Evolutionary conservation across 30 jellyfish, hydroid and myxozoan species (phyloP).

Genomic region (Chrysaora quinquecirrha): DNA sequence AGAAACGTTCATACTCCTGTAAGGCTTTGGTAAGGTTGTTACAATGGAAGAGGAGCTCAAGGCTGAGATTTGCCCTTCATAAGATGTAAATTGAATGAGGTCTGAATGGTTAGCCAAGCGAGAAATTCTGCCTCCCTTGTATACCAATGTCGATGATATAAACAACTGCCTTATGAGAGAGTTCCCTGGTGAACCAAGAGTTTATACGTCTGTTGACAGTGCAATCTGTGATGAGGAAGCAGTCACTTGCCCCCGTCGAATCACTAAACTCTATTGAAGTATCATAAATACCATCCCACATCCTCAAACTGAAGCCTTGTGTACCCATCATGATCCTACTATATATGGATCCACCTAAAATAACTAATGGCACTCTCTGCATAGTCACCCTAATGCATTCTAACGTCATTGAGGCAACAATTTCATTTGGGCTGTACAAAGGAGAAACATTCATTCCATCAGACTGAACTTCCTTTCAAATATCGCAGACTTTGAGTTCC

Average conservation of each 20-base stretch:
- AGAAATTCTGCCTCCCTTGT: constrained; percentile 1
- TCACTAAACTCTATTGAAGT: constrained; percentile 23
- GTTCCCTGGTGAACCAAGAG: constrained; percentile 13
- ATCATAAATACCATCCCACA: constrained; percentile 70
- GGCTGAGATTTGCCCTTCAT: not conserved
- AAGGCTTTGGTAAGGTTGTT: too few species aligned
- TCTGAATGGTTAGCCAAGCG: constrained; percentile 6
- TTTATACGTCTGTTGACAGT: constrained; percentile 26
- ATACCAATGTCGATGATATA: not conserved
- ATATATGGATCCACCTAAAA: constrained; percentile 48
- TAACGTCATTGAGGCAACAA: constrained; percentile 35
- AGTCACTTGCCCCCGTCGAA: constrained; percentile 29
- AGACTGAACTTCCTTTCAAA: constrained; percentile 40
- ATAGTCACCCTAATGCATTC: constrained; percentile 15
- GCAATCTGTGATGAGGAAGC: constrained; percentile 10
- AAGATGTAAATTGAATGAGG: not conserved
- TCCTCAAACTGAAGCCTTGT: constrained; percentile 55
- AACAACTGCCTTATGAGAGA: constrained; percentile 3
- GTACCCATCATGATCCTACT: constrained; percentile 53
- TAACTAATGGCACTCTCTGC: constrained; percentile 59
- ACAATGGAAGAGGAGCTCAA: too few species aligned
- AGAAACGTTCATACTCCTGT: too few species aligned
- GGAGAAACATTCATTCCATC: constrained; percentile 44
- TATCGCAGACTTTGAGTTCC: constrained; percentile 30
- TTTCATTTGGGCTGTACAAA: not conserved